A percentile compares a stretch with the other conserved stretches of the same genome.
Evolutionary conservation across 1,140 invertebrate species (phyloP).

Genomic region (Thaumetopoea pityocampa): DNA sequence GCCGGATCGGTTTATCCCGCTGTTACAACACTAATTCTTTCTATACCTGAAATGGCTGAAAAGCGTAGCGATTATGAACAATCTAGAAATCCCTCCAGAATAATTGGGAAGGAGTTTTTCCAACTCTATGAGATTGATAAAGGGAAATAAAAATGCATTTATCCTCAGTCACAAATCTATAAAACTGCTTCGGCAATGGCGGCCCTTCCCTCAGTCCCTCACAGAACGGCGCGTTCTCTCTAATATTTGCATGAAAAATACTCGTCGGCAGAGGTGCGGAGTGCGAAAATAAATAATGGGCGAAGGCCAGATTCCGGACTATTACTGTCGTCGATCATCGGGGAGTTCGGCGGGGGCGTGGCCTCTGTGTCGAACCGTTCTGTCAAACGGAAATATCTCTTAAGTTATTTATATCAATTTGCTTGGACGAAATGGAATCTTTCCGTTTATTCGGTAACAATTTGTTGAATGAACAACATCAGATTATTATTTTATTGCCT

Average conservation of each 20-base stretch:
- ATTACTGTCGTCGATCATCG: constrained; percentile 53
- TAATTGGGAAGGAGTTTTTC: too few relatives aligned
- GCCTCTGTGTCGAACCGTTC: constrained; percentile 15
- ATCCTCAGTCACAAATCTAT: not conserved
- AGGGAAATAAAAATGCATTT: not conserved
- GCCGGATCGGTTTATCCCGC: too few relatives aligned
- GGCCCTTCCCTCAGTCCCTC: constrained; percentile 7
- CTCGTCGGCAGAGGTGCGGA: constrained; percentile 30
- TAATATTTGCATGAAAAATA: constrained; percentile 58
- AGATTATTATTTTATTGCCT: too few relatives aligned
- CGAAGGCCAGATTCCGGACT: constrained; percentile 33
- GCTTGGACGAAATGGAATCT: constrained; percentile 1
- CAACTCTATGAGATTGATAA: too few relatives aligned
- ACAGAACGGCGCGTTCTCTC: constrained; percentile 14
- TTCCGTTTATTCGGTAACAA: not conserved
- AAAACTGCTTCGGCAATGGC: not conserved
- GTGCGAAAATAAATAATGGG: constrained; percentile 57
- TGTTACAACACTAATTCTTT: too few relatives aligned
- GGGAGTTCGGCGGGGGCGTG: constrained; percentile 8
- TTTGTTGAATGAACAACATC: constrained; percentile 3
- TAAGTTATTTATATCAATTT: constrained; percentile 17
- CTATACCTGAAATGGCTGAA: too few relatives aligned
- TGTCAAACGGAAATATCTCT: constrained; percentile 11
- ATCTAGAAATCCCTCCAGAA: too few relatives aligned
- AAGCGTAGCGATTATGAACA: too few relatives aligned